Percentiles rank a stretch among this genome's conserved stretches.
Evolutionary conservation across 2,113 vertebrate species (phyloP).

Genomic region (Barnardius zonarius): DNA sequence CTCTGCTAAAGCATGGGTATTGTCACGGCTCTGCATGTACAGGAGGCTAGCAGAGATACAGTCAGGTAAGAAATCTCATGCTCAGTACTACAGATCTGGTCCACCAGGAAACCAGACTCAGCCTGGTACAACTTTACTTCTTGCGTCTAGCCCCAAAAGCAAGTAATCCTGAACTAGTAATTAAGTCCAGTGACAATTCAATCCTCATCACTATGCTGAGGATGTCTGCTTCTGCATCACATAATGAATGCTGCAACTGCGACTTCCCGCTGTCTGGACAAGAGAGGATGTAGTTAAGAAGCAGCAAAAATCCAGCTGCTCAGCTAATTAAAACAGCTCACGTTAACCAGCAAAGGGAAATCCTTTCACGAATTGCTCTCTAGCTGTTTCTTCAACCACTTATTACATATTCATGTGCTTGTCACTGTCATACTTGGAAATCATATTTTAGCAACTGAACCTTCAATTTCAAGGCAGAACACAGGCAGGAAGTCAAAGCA

Average conservation of each 20-base stretch:
- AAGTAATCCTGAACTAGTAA: not conserved
- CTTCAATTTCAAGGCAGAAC: constrained; percentile 20
- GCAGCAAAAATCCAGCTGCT: constrained; percentile 54
- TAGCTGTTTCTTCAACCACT: constrained; percentile 20
- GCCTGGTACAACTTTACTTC: not conserved
- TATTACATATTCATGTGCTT: constrained; percentile 38
- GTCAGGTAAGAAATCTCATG: not conserved
- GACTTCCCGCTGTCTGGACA: constrained; percentile 10
- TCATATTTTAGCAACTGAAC: not conserved
- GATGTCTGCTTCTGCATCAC: not conserved
- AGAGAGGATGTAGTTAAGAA: not conserved
- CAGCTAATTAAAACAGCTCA: constrained; percentile 44
- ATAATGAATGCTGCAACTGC: not conserved
- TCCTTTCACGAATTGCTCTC: constrained; percentile 31
- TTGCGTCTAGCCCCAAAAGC: not conserved
- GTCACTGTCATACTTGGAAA: constrained; percentile 25
- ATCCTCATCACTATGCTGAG: constrained; percentile 25
- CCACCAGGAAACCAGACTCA: not conserved
- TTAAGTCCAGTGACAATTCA: not conserved
- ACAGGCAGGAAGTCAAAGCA: constrained; percentile 34
- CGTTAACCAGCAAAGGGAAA: not conserved
- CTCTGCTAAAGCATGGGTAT: not conserved
- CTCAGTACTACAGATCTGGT: not conserved
- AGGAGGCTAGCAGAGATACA: not conserved
- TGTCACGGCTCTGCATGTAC: not conserved